Conservation (phyloP, 2,888 invertebrate species). For the Melolontha melolontha region DNA sequence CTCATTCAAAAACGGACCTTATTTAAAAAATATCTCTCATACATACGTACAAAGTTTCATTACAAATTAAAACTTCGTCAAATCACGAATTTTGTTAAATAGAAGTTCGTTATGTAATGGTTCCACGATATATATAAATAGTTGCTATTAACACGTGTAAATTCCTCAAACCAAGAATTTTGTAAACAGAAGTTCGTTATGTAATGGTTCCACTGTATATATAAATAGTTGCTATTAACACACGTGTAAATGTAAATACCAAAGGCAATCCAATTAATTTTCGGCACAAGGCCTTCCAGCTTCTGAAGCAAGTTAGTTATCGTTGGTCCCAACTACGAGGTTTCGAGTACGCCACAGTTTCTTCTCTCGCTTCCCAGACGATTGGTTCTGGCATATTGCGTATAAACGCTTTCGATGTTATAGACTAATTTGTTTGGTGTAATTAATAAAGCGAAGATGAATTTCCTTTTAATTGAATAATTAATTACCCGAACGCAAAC, state of each 20-base stretch:
- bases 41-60: too few species aligned
- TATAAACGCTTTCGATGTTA: neutral
- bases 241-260: conserved; percentile 2
- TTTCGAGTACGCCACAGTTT: neutral
- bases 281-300: neutral
- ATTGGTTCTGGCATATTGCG: neutral
- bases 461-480: conserved; percentile 33
- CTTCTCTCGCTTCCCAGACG: neutral
- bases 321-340: neutral
- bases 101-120: too few species aligned
- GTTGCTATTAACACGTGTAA: too few species aligned
- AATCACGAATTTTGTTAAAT: too few species aligned
- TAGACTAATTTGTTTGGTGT: conserved; percentile 17
- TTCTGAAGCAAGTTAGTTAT: conserved; percentile 8
- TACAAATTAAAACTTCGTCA: too few species aligned
- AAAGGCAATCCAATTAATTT: conserved; percentile 26
- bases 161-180: too few species aligned
- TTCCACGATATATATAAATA: too few species aligned
- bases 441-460: conserved; percentile 34
- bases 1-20: too few species aligned
- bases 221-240: neutral
- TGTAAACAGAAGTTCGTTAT: too few species aligned
- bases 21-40: too few species aligned
- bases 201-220: too few species aligned
- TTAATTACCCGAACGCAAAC: conserved; percentile 34